These are phyloP conservation scores for Laticauda colubrina DNA, from an alignment of 2,113 vertebrate species.

Conservation along the genomic window DNA sequence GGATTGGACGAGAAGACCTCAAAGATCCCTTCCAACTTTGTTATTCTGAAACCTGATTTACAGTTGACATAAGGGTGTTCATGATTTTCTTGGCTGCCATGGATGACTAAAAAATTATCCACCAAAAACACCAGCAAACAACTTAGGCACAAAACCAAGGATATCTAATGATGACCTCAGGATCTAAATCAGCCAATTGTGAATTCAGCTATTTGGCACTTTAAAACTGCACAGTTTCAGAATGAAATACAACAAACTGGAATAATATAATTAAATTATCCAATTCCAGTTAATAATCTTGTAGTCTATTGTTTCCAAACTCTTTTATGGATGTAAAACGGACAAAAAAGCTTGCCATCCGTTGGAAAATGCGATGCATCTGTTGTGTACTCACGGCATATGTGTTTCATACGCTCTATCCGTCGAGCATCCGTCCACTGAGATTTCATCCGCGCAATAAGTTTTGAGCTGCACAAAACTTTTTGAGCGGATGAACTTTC, in stretches of 20 bases:
- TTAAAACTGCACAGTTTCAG: neutral
- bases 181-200: neutral
- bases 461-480: no score
- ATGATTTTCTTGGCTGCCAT: neutral
- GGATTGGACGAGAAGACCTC: neutral
- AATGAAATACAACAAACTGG: neutral
- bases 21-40: neutral
- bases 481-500: no score
- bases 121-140: neutral
- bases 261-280: neutral
- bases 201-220: neutral
- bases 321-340: neutral
- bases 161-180: neutral
- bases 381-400: no score
- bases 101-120: neutral
- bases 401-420: no score
- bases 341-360: no score
- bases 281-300: neutral
- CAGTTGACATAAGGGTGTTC: neutral
- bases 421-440: no score
- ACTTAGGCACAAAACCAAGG: neutral
- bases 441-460: no score
- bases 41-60: neutral
- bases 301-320: neutral
- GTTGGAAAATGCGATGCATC: no score